Percentiles rank a stretch among this genome's conserved stretches.
phyloP scores from a whole-genome alignment of 2,113 vertebrate species.

The Myxocyprinus asiaticus region DNA sequence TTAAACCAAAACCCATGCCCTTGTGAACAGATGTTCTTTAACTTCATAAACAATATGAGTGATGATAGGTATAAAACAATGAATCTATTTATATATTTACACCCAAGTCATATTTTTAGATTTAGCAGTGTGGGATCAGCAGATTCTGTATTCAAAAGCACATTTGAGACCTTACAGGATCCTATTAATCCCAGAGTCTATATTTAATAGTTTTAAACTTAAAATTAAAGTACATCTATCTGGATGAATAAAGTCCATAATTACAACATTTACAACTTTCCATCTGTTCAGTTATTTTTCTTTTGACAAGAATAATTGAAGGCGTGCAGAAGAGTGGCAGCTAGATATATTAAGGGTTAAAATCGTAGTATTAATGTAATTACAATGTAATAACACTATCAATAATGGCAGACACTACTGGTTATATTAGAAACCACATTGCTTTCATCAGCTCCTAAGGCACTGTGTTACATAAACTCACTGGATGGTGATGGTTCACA shows the following conservation, averaged over 20 bases:
- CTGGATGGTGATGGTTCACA: neutral
- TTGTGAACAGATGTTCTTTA: slow-evolving; percentile 21
- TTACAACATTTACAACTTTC: neutral
- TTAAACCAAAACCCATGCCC: neutral
- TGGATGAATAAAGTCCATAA: neutral
- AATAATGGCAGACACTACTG: neutral
- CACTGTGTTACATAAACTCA: slow-evolving; percentile 20
- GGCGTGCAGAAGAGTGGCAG: neutral
- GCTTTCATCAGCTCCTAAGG: slow-evolving; percentile 10
- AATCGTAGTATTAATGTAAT: neutral
- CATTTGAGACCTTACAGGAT: slow-evolving; percentile 1
- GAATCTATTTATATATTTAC: neutral
- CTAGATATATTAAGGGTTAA: neutral
- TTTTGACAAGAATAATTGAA: slow-evolving; percentile 4
- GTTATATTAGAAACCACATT: slow-evolving; percentile 20
- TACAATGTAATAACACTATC: slow-evolving; percentile 6
- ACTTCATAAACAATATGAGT: neutral
- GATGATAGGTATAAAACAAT: neutral
- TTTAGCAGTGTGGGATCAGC: neutral
- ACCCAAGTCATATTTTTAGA: neutral
- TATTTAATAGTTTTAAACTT: neutral
- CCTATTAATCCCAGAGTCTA: neutral
- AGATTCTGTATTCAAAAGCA: neutral
- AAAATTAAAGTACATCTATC: neutral
- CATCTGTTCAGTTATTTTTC: neutral